Base-by-base conservation (phyloP, 2,113 vertebrate species). In the Epinephelus lanceolatus region DNA sequence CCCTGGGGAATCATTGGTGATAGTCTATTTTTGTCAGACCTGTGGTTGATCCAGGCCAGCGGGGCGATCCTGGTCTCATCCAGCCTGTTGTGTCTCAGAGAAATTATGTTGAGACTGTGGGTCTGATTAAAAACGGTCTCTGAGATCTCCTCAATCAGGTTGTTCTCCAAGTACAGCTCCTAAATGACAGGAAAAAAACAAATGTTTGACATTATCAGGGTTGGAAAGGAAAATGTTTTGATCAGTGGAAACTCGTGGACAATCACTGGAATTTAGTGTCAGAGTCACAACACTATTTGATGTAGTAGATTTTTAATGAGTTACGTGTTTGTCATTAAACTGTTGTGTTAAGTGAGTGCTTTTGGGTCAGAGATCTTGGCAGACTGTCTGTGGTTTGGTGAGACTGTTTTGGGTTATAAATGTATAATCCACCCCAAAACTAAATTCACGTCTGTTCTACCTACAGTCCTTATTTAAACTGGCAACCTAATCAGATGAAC, bases 121-220 rank as follows among this genome's bases (percentile, higher is more conserved):
- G 96, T 98, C 15, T 96, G 93, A 83, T 99, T 99, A 81, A 99
- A 98, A 88, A 95, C 96, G 8, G 94, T 91, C 85, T 97, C 97
- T 74, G 96, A 96, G 85, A 99, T 98, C 92, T 99, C 98, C 94
- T 99, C 98, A 69, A 99, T 98, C 78, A 97, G 91, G 79, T 99
- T 99, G 88, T 97, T 96, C 95, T 99, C 98, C 63, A 99, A 93
- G 74, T 99, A 94, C 47, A 99, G 85, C 91, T 99, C 98, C 98
- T 99, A 45, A 60, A 94, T 2, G 9, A 13, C 68, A 81, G 66
- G 4, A 30, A 11, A 57, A 18, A 65, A 25, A 57, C 6, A 27
- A 37, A 56, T 0, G 33, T 71, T 79, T 73, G 25, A 61, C 40
- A 33, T 56, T 45, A 62, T 55, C 8, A 3, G 4, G 9, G 8